These are phyloP conservation scores for Oriolus oriolus DNA, from an alignment of 2,113 vertebrate species.

Conservation along the genomic window DNA sequence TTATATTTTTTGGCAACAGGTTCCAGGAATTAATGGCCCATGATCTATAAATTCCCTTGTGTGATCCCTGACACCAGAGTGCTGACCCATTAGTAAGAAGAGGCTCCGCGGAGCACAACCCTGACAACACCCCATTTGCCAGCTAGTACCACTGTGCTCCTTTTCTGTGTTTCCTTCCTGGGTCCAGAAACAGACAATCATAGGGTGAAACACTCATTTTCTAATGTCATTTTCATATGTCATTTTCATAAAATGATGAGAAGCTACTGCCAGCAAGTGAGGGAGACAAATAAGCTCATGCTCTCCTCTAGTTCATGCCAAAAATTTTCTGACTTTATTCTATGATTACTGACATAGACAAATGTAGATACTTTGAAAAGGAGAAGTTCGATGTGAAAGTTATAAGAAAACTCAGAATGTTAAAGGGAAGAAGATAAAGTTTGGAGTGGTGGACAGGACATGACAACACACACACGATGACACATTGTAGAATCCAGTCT, in stretches of 20 bases:
- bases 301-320: not conserved
- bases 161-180: not conserved
- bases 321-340: not conserved
- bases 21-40: not conserved
- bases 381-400: not conserved
- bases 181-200: not conserved
- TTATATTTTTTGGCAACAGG: not conserved
- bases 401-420: not conserved
- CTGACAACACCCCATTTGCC: not conserved
- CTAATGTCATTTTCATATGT: not conserved
- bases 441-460: not conserved
- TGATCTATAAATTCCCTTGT: not conserved
- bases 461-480: rapidly evolving
- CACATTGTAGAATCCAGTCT: not conserved
- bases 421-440: not conserved
- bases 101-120: not conserved
- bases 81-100: not conserved
- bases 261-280: not conserved
- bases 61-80: not conserved
- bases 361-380: not conserved
- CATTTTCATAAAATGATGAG: no score
- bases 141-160: not conserved
- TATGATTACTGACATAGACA: not conserved
- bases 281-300: not conserved
- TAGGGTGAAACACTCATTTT: not conserved